Evolutionary conservation across 2,113 vertebrate genomes (phyloP).

Genomic region (Chloroceryle aenea): DNA sequence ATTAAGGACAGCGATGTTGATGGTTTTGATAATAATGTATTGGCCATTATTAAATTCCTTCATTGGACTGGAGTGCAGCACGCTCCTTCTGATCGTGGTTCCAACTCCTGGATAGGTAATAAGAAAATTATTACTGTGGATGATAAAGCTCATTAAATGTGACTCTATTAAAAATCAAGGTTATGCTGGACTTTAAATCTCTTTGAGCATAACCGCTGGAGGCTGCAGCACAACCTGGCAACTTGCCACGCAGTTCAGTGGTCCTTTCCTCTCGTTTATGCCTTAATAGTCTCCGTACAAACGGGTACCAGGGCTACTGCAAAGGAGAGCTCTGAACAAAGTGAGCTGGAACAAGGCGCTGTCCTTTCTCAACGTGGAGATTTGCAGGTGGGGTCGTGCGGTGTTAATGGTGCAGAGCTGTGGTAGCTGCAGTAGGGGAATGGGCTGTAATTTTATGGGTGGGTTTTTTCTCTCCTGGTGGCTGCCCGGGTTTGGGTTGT

Average conservation of each 20-base stretch:
- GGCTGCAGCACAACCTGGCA: constrained; percentile 63
- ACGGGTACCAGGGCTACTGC: neutral
- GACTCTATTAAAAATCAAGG: constrained; percentile 78
- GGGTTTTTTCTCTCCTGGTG: neutral
- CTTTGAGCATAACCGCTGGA: constrained; percentile 58
- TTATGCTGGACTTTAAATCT: constrained; percentile 76
- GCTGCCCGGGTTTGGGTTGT: neutral
- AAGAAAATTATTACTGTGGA: constrained; percentile 72
- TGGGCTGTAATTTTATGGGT: neutral
- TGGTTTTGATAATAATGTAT: constrained; percentile 63
- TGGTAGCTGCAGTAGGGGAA: neutral
- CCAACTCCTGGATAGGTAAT: constrained; percentile 65
- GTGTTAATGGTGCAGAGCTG: neutral
- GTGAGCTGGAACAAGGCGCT: neutral
- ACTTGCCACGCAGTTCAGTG: constrained; percentile 46
- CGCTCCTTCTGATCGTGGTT: constrained; percentile 42
- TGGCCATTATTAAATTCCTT: constrained; percentile 54
- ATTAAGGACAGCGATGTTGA: constrained; percentile 67
- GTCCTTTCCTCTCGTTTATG: constrained; percentile 55
- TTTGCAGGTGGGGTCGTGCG: neutral
- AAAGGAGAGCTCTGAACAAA: neutral
- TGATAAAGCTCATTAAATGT: constrained; percentile 76
- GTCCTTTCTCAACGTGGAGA: neutral
- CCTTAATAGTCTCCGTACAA: constrained; percentile 31
- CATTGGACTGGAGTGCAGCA: constrained; percentile 23